A percentile compares a stretch with the other conserved stretches of the same genome.
phyloP scores from a whole-genome alignment of 2,888 invertebrate species.

The Drosophila seclusa region DNA sequence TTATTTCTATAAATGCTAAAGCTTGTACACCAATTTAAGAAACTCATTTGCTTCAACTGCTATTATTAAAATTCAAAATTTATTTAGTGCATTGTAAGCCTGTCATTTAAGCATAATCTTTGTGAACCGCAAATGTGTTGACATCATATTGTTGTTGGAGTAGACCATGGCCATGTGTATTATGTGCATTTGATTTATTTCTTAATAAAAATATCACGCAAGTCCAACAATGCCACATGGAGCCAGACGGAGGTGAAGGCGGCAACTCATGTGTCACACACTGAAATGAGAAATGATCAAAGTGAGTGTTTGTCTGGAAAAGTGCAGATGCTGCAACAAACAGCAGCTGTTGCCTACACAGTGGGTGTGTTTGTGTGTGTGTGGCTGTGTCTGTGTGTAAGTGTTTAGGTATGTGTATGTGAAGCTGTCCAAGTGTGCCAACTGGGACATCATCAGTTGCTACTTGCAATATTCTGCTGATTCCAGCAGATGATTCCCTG shows the following conservation, averaged over 20 bases:
- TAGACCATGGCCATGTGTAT: slow-evolving; percentile 52
- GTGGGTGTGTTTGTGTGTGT: slow-evolving; percentile 12
- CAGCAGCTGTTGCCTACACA: slow-evolving; percentile 51
- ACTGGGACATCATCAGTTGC: slow-evolving; percentile 74
- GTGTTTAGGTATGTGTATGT: slow-evolving; percentile 3
- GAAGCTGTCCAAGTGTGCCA: slow-evolving; percentile 38
- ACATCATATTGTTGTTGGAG: slow-evolving; percentile 13
- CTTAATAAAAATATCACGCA: slow-evolving; percentile 75
- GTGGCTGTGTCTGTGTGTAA: not conserved
- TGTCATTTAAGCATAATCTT: slow-evolving; percentile 43
- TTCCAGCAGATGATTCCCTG: slow-evolving; percentile 32
- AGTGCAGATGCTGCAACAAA: slow-evolving; percentile 58
- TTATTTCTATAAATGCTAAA: not conserved
- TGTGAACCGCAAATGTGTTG: slow-evolving; percentile 34
- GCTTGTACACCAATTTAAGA: not conserved
- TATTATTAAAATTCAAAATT: slow-evolving; percentile 3
- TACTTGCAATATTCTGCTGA: slow-evolving; percentile 71
- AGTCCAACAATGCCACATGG: slow-evolving; percentile 57
- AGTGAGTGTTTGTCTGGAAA: slow-evolving; percentile 77
- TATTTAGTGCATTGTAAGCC: slow-evolving; percentile 24
- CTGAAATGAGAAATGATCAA: slow-evolving; percentile 79
- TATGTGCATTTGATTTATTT: slow-evolving; percentile 79
- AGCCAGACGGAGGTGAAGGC: slow-evolving; percentile 23
- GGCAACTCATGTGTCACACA: slow-evolving; percentile 60
- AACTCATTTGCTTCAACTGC: not conserved